A percentile compares a stretch with the other conserved stretches of the same genome.
Evolutionary conservation across 2,888 invertebrate genomes (phyloP).

Genomic region (Dermolepida albohirtum): DNA sequence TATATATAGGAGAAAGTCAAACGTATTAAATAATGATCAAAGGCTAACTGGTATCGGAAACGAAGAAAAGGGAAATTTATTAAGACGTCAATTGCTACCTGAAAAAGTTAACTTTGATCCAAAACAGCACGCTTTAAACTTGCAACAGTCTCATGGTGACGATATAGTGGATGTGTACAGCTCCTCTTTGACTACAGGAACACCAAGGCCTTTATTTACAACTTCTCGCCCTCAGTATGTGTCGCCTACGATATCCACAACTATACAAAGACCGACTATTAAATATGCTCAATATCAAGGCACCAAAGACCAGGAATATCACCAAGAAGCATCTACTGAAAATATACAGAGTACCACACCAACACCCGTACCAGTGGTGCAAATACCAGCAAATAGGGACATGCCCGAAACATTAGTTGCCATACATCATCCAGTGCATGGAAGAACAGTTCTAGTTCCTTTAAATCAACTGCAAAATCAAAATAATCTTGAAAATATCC

Average conservation of each 20-base stretch:
- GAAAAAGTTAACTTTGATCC: slow-evolving; percentile 67
- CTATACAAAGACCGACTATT: slow-evolving; percentile 53
- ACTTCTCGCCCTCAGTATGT: slow-evolving; percentile 73
- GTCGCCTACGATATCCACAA: slow-evolving; percentile 60
- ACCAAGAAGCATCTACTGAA: slow-evolving; percentile 64
- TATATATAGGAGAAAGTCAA: slow-evolving; percentile 55
- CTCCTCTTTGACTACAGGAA: slow-evolving; percentile 72
- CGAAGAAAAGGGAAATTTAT: slow-evolving; percentile 66
- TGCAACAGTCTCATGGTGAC: slow-evolving; percentile 73
- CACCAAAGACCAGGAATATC: slow-evolving; percentile 9
- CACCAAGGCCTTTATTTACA: slow-evolving; percentile 76
- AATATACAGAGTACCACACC: slow-evolving; percentile 62
- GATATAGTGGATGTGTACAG: slow-evolving; percentile 79
- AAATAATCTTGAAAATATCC: slow-evolving; percentile 50
- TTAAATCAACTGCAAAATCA: slow-evolving; percentile 58
- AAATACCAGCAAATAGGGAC: slow-evolving; percentile 65
- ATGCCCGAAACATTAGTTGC: slow-evolving; percentile 65
- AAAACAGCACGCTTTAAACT: slow-evolving; percentile 67
- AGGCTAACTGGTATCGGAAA: slow-evolving; percentile 68
- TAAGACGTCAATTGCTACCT: slow-evolving; percentile 73
- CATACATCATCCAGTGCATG: slow-evolving; percentile 64
- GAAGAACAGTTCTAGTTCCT: slow-evolving; percentile 60
- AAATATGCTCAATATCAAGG: slow-evolving; percentile 13
- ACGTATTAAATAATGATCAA: slow-evolving; percentile 64
- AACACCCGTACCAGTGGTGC: slow-evolving; percentile 69